Base-by-base conservation (phyloP, 1,140 invertebrate species). In the Neodiprion pinetum region DNA sequence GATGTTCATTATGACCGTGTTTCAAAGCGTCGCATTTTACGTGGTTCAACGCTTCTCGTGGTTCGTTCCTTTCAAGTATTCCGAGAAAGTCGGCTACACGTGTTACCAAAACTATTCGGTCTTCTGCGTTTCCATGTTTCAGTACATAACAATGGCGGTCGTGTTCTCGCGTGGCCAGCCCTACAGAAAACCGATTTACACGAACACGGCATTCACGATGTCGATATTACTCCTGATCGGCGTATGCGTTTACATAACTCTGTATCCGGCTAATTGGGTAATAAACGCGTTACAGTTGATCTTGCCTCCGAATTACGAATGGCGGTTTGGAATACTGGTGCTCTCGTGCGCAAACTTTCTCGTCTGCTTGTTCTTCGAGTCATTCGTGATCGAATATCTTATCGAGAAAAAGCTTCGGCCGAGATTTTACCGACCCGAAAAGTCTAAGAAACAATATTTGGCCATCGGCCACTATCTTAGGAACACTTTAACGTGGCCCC, bases 81-180 rank as follows among this genome's bases (percentile, higher is more conserved):
- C 80, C 14, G 87, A 88, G 1, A 85, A 88, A 0, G 88, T 79
- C 11, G 80, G 82, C 40, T 89, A 92, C 68, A 88, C 83, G 1
- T 93, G 93, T 71, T 93, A 92, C 84, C 95, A 97, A 84, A 96
- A 97, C 81, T 96, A 96, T 82, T 92, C 94, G 0, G 92, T 99
- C 40, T 99, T 96, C 82, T 90, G 93, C 0, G 89, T 97, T 1
- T 97, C 97, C 0, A 93, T 94, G 81, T 99, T 97, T 82, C 98
- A 99, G 82, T 99, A 99, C 83, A 95, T 99, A 40, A 95, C 93
- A 14, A 89, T 98, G 80, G 96, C 96, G 0, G 91, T 98, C 77
- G 93, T 96, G 9, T 99, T 97, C 85, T 97, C 96, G 0, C 95
- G 95, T 80, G 97, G 97, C 0, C 93, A 94, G 48, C 98, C 98